Evolutionary conservation across 64 coral and sea anemone genomes (phyloP), one percentile per base, ranked within the genome.

Genomic region (Pachyseris speciosa): DNA sequence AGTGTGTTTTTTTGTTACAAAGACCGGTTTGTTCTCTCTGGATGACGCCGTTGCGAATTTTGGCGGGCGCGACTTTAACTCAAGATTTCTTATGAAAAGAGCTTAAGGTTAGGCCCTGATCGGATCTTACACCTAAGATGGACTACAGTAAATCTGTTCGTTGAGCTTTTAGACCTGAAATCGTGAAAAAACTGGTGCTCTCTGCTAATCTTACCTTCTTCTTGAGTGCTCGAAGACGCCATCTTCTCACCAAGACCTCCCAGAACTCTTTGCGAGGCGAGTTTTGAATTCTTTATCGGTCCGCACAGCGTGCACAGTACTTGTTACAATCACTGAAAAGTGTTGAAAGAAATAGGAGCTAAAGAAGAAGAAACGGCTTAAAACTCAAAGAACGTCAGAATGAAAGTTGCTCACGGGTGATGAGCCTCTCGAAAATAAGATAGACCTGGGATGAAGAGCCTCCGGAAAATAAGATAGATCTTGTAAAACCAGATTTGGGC

Each of bases 181-280:
- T n/a, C 45, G 2, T 12, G 12, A 1, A 7, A 55, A n/a, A 80
- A 36, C 22, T 38, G 31, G 20, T 80, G 31, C 22, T 80, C 22
- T 59, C 31, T 17, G 11, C 25, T 22, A 16, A 33, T n/a, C 76
- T 80, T 80, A 80, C 76, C 76, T 80, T 80, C 76, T n/a, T 59
- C 76, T 80, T 80, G 67, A 71, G 38, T 71, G 36, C 34, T 71
- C 22, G 67, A 71, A n/a, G 67, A 71, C 34, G 67, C 67, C 67
- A 71, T 71, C 67, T 70, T 71, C 34, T 39, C 19, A 7, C 36
- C 15, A 40, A 34, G 67, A 34, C 38, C 34, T 16, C 67, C 67
- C 67, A 71, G 16, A 39, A 37, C 5, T 1, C 67, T 22, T 20
- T 71, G 34, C 67, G 36, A 71, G 15, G 36, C 34, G 30, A 8